Evolutionary conservation across 1,140 invertebrate species (phyloP).

Genomic region (Macrosteles quadrilineatus): DNA sequence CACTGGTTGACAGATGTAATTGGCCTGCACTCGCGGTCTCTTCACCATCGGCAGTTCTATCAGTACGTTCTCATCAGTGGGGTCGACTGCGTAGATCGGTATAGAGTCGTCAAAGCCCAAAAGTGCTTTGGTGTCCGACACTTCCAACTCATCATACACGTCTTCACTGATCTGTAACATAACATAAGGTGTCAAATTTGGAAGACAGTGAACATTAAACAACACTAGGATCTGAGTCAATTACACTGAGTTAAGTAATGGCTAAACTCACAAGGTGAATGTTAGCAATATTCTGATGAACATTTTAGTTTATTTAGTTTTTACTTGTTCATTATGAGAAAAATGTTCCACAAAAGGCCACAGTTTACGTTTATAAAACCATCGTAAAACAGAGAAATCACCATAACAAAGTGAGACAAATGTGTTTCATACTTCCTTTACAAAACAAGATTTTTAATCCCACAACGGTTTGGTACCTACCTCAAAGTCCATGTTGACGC

Average conservation of each 20-base stretch:
- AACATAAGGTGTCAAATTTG: background rate
- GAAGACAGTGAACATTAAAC: background rate
- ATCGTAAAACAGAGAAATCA: no score
- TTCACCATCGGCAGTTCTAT: constrained; percentile 46
- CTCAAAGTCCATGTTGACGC: constrained; percentile 48
- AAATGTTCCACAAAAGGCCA: no score
- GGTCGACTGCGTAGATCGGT: constrained; percentile 35
- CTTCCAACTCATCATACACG: constrained; percentile 41
- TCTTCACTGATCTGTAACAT: constrained; percentile 40
- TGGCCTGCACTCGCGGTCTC: constrained; percentile 50
- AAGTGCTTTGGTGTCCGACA: constrained; percentile 42
- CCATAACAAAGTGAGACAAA: no score
- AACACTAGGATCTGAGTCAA: background rate
- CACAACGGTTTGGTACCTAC: no score
- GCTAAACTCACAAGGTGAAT: no score
- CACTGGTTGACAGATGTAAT: constrained; percentile 54
- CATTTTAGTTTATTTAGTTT: no score
- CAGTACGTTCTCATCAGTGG: constrained; percentile 42
- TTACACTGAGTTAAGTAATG: background rate
- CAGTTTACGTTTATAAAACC: no score
- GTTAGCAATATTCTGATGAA: no score
- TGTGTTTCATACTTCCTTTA: no score
- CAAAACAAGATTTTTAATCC: no score
- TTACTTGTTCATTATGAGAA: no score
- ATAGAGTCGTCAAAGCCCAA: constrained; percentile 51